These are phyloP conservation scores for Rhagium mordax DNA, from an alignment of 2,888 invertebrate species.

Conservation along the genomic window DNA sequence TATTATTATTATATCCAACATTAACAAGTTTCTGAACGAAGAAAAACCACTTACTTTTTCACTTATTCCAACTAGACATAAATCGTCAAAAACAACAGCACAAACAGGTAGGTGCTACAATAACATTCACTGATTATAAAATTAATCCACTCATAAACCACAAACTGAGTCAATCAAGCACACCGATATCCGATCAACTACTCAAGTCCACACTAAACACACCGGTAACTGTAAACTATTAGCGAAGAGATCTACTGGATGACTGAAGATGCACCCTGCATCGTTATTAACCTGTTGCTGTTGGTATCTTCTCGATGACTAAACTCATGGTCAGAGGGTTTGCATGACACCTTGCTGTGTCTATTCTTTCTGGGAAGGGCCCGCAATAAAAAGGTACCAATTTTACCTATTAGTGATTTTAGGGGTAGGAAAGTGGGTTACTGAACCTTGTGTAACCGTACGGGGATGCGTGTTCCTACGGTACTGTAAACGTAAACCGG, in stretches of 20 bases:
- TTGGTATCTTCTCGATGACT: conserved; percentile 38
- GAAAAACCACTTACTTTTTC: too few species aligned
- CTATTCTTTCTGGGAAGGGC: conserved; percentile 40
- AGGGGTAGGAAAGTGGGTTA: conserved; percentile 16
- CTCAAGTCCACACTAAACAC: neutral
- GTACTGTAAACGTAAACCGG: too few species aligned
- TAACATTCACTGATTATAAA: neutral
- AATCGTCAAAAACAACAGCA: too few species aligned
- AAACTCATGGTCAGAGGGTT: conserved; percentile 29
- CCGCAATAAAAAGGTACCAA: conserved; percentile 37
- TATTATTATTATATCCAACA: too few species aligned
- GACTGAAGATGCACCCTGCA: conserved; percentile 6
- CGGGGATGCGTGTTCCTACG: neutral
- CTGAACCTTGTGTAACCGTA: neutral
- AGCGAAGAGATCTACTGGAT: neutral
- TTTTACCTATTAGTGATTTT: conserved; percentile 33
- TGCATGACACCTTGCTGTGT: conserved; percentile 35
- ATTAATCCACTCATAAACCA: neutral
- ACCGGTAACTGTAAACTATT: neutral
- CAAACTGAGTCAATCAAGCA: neutral
- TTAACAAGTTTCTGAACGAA: too few species aligned
- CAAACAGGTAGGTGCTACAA: too few species aligned
- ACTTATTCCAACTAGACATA: too few species aligned
- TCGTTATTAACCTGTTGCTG: conserved; percentile 16
- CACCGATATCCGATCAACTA: neutral